Percentiles rank a stretch among this genome's conserved stretches.
These are phyloP conservation scores for Eurystomus gularis DNA, from an alignment of 2,113 vertebrate genomes.

Conservation along the genomic window DNA sequence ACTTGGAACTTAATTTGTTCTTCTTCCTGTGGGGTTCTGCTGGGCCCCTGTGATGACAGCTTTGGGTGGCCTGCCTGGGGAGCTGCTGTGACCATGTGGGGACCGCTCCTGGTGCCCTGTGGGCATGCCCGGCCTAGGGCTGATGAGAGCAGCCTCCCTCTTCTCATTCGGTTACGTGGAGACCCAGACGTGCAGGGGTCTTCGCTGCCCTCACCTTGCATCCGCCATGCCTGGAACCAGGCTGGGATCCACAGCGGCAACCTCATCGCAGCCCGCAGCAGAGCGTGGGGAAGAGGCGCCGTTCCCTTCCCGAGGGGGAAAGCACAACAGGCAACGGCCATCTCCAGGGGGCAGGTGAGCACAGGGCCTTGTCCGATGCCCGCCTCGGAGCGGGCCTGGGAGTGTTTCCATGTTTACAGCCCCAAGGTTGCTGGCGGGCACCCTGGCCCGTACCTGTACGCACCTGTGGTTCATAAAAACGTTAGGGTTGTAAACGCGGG, in stretches of 20 bases:
- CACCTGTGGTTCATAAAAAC: accelerated
- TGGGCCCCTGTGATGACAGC: too few relatives aligned
- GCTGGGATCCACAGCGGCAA: accelerated
- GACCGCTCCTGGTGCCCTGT: accelerated
- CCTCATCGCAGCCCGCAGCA: background rate
- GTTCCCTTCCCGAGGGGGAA: background rate
- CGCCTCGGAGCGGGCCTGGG: background rate
- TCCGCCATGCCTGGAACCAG: background rate
- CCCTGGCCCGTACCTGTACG: accelerated
- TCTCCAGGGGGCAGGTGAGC: background rate
- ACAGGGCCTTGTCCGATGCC: background rate
- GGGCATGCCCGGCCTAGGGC: too few relatives aligned
- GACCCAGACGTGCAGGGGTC: background rate
- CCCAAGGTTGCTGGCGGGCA: accelerated
- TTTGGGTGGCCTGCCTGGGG: too few relatives aligned
- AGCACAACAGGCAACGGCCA: accelerated
- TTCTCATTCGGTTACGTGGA: background rate
- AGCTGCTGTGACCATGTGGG: too few relatives aligned
- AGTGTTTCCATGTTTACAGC: background rate
- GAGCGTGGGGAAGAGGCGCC: accelerated
- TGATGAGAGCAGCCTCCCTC: background rate
- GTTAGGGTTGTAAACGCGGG: accelerated
- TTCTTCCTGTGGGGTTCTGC: background rate
- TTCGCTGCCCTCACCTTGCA: background rate
- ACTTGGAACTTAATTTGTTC: background rate